These are phyloP conservation scores for Neoaliturus tenellus DNA, from an alignment of 2,888 invertebrate species.

Conservation along the genomic window DNA sequence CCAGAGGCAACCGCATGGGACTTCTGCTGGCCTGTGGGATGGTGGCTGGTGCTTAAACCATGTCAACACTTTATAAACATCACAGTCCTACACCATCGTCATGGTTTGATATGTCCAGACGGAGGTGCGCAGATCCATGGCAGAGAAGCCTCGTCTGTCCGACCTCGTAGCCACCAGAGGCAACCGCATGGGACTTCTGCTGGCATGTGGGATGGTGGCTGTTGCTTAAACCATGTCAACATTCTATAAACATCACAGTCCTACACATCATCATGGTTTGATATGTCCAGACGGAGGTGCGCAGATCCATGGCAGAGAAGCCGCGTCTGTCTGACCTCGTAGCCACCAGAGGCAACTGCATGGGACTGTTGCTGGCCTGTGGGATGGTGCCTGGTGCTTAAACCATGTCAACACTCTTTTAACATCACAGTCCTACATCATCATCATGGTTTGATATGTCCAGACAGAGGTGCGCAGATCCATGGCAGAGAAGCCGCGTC, in stretches of 20 bases:
- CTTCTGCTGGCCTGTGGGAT: constrained; percentile 70
- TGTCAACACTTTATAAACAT: too few relatives aligned
- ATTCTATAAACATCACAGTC: too few relatives aligned
- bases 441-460: neutral
- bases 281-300: constrained; percentile 32
- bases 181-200: constrained; percentile 76
- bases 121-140: constrained; percentile 50
- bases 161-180: constrained; percentile 69
- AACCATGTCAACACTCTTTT: too few relatives aligned
- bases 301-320: constrained; percentile 56
- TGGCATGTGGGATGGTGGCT: constrained; percentile 75
- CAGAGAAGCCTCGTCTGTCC: constrained; percentile 56
- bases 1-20: constrained; percentile 78
- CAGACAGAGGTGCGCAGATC: constrained; percentile 49
- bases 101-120: neutral
- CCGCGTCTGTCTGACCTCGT: constrained; percentile 59
- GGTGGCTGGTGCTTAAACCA: too few relatives aligned
- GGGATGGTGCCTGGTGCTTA: constrained; percentile 83
- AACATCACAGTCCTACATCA: too few relatives aligned
- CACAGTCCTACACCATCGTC: too few relatives aligned
- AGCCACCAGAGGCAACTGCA: constrained; percentile 77
- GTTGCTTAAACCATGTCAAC: too few relatives aligned
- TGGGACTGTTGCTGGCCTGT: constrained; percentile 68
- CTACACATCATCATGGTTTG: constrained; percentile 74
- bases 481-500: constrained; percentile 54